Percentiles rank a stretch among this genome's conserved stretches.
Conservation (phyloP, 2,888 invertebrate species). For the Calameuta idolon region DNA sequence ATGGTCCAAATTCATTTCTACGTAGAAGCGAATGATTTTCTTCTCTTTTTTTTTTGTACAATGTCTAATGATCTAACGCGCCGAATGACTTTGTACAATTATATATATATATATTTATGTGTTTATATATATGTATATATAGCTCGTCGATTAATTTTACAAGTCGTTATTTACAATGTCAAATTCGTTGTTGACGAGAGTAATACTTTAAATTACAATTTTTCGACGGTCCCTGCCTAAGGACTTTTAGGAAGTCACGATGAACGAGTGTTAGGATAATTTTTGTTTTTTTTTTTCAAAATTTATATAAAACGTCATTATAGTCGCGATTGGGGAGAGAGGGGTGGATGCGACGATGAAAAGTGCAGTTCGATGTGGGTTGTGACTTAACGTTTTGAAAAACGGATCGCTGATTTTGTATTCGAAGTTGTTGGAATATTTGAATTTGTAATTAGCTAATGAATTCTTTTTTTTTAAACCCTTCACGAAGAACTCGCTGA, state of each 20-base stretch:
- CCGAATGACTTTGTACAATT: background rate
- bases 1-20: background rate
- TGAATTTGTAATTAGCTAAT: background rate
- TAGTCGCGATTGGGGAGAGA: background rate
- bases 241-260: background rate
- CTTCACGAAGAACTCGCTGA: background rate
- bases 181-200: background rate
- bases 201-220: background rate
- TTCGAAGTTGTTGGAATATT: background rate
- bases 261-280: background rate
- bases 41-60: background rate
- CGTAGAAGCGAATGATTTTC: background rate
- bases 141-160: background rate
- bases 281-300: background rate
- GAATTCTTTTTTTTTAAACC: background rate
- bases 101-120: slow-evolving; percentile 9
- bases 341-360: background rate
- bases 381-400: background rate
- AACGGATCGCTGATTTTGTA: background rate
- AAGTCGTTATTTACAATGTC: background rate
- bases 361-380: background rate
- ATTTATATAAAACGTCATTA: background rate
- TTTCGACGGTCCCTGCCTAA: background rate
- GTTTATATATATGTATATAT: slow-evolving; percentile 4
- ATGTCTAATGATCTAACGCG: background rate